phyloP scores from a whole-genome alignment of 2,888 invertebrate genomes.

The Aporophyla lueneburgensis region DNA sequence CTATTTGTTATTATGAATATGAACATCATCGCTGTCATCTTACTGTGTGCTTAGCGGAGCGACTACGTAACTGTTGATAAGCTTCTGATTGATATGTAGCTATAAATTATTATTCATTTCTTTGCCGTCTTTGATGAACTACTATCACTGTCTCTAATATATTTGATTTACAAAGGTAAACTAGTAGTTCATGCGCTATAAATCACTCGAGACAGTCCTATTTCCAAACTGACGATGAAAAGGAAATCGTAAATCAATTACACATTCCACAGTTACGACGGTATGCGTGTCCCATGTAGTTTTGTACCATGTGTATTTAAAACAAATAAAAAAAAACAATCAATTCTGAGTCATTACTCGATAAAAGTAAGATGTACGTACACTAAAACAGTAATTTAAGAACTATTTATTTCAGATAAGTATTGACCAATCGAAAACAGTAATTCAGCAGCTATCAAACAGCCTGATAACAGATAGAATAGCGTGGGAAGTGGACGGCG shows the following conservation, averaged over 20 bases:
- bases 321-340: constrained; percentile 7
- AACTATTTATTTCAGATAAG: constrained; percentile 36
- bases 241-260: constrained; percentile 1
- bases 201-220: constrained; percentile 25
- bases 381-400: constrained; percentile 31
- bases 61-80: constrained; percentile 65
- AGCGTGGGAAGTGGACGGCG: constrained; percentile 69
- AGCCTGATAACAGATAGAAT: constrained; percentile 55
- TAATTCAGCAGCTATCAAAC: constrained; percentile 49
- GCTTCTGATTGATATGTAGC: constrained; percentile 66
- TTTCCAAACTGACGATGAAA: constrained; percentile 25
- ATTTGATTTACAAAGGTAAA: constrained; percentile 41
- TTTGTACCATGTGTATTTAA: background rate
- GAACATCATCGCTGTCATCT: constrained; percentile 56
- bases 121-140: constrained; percentile 37
- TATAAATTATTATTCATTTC: constrained; percentile 47
- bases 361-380: constrained; percentile 1
- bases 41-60: constrained; percentile 43
- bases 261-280: constrained; percentile 1
- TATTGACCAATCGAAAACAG: constrained; percentile 35
- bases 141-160: constrained; percentile 17
- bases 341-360: constrained; percentile 11
- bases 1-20: constrained; percentile 65
- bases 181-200: constrained; percentile 14
- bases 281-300: background rate